Conservation (phyloP, 2,888 invertebrate genomes). For the Diaperis boleti region DNA sequence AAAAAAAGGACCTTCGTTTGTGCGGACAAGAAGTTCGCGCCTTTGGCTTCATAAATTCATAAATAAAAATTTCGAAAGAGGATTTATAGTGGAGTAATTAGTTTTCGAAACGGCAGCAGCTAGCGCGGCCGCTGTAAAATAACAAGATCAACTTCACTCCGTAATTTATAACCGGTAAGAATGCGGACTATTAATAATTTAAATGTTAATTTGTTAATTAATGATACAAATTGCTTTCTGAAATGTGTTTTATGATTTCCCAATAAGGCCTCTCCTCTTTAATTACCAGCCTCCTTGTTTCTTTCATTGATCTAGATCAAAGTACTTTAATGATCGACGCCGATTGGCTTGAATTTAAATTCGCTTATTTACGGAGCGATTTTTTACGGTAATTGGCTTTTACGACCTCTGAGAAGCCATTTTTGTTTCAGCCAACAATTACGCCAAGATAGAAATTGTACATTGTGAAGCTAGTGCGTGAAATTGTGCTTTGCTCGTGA, state of each 20-base stretch:
- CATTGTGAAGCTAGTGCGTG: too few species aligned
- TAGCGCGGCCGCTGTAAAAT: constrained; percentile 44
- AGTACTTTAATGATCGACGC: constrained; percentile 50
- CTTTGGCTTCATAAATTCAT: constrained; percentile 22
- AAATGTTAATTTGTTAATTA: constrained; percentile 69
- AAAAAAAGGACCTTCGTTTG: neutral
- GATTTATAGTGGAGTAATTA: constrained; percentile 55
- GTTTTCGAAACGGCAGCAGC: constrained; percentile 50
- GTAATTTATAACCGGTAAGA: constrained; percentile 62
- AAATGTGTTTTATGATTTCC: constrained; percentile 64
- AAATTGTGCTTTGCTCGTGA: too few species aligned
- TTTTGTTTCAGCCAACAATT: neutral
- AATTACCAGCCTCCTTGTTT: constrained; percentile 45
- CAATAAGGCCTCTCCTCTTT: constrained; percentile 51
- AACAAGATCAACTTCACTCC: constrained; percentile 55
- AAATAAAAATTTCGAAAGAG: constrained; percentile 45
- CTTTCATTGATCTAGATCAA: constrained; percentile 55
- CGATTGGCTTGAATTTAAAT: constrained; percentile 55
- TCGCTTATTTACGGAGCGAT: constrained; percentile 52
- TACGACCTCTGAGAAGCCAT: constrained; percentile 19
- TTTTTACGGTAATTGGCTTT: constrained; percentile 50
- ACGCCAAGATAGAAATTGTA: neutral
- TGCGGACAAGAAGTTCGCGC: constrained; percentile 20
- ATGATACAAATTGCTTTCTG: constrained; percentile 68
- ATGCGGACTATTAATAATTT: constrained; percentile 67